phyloP scores from a whole-genome alignment of 2,113 vertebrate species.

The Burhinus oedicnemus region DNA sequence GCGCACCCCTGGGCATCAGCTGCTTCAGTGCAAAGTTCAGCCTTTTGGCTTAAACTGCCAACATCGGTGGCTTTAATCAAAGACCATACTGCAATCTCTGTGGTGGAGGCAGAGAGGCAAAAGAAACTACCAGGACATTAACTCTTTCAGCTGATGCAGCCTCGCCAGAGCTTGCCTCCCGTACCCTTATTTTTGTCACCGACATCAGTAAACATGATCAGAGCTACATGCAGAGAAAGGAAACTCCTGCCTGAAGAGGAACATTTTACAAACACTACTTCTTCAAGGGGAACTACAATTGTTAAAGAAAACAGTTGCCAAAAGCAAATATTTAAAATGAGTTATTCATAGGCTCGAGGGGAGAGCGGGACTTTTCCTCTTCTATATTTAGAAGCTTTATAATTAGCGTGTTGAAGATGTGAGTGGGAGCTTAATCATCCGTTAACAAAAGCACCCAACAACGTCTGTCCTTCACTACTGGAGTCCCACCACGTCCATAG shows the following conservation, averaged over 20 bases:
- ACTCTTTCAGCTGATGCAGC: neutral
- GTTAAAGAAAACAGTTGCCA: neutral
- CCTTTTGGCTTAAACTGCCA: neutral
- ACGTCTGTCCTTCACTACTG: neutral
- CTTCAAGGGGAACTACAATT: neutral
- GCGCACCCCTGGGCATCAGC: neutral
- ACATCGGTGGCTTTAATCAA: neutral
- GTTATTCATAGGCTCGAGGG: neutral
- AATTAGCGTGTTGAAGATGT: neutral
- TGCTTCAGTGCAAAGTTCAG: neutral
- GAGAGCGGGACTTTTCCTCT: neutral
- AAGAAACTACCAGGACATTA: neutral
- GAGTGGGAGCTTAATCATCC: neutral
- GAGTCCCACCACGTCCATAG: neutral
- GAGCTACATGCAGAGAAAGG: neutral
- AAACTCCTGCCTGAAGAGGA: neutral
- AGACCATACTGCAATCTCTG: neutral
- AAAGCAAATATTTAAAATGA: neutral
- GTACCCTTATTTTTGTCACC: neutral
- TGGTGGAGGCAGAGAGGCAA: neutral
- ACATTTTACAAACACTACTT: neutral
- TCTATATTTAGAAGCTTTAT: constrained; percentile 6
- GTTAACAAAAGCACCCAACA: neutral
- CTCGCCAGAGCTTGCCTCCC: fast-evolving
- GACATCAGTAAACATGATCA: neutral